Conservation (phyloP, 2,888 invertebrate species). For the Agonopterix alstromeriana region DNA sequence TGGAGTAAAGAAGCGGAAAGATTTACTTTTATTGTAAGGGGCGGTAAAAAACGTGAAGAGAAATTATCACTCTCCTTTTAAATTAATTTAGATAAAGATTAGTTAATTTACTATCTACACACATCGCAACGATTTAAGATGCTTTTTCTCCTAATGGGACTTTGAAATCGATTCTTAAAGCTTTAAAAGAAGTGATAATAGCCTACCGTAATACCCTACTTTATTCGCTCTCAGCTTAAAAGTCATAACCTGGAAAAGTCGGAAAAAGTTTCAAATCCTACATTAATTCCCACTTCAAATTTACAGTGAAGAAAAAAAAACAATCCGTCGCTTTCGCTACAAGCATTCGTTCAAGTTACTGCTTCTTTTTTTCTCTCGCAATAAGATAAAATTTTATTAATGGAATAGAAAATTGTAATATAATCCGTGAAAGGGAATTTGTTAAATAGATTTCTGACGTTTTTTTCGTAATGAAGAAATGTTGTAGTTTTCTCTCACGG, state of each 20-base stretch:
- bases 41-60: too few species aligned
- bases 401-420: slow-evolving; percentile 69
- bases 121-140: too few species aligned
- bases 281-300: slow-evolving; percentile 31
- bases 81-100: too few species aligned
- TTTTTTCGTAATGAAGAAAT: slow-evolving; percentile 45
- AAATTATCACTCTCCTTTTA: too few species aligned
- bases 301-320: slow-evolving; percentile 32
- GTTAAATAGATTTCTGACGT: slow-evolving; percentile 54
- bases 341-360: slow-evolving; percentile 49
- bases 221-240: not conserved
- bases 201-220: too few species aligned
- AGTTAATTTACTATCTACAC: too few species aligned
- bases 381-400: slow-evolving; percentile 69
- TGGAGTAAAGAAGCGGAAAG: too few species aligned
- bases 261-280: slow-evolving; percentile 17
- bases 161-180: too few species aligned
- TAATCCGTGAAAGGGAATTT: slow-evolving; percentile 48
- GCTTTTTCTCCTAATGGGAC: too few species aligned
- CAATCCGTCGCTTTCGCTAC: slow-evolving; percentile 39
- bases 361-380: slow-evolving; percentile 42
- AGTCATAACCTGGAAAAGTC: slow-evolving; percentile 3
- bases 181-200: too few species aligned
- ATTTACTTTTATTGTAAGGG: too few species aligned
- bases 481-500: too few species aligned